These are phyloP conservation scores for Phrynosoma blainvillii DNA, from an alignment of 2,113 vertebrate species.

Conservation along the genomic window DNA sequence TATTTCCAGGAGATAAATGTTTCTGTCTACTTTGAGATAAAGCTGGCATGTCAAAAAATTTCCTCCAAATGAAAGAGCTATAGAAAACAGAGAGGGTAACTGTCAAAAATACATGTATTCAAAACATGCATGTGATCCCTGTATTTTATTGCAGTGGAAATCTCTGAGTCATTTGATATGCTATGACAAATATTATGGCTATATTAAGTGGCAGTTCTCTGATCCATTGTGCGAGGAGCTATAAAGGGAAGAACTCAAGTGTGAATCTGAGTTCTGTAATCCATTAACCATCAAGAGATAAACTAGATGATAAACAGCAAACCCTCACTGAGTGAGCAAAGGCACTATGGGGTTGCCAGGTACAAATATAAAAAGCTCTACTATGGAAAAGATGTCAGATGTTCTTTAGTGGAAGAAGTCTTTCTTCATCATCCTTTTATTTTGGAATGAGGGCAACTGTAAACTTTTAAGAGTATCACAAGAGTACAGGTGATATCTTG, in stretches of 20 bases:
- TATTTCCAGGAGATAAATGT: not conserved
- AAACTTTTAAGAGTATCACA: not conserved
- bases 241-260: not conserved
- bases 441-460: not conserved
- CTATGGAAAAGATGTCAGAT: not conserved
- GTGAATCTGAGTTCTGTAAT: not conserved
- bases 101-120: not conserved
- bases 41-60: rapidly evolving
- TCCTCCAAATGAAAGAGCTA: not conserved
- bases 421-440: not conserved
- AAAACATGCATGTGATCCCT: not conserved
- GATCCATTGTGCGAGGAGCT: not conserved
- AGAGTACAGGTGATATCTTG: not conserved
- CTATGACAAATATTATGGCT: slow-evolving; percentile 8
- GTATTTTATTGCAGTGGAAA: slow-evolving; percentile 4
- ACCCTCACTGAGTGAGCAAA: not conserved
- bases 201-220: slow-evolving; percentile 11
- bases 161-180: not conserved
- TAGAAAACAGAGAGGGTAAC: not conserved
- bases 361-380: not conserved
- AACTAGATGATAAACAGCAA: slow-evolving; percentile 1
- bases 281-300: not conserved
- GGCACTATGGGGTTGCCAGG: not conserved
- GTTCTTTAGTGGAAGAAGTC: not conserved
- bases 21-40: rapidly evolving